phyloP scores from a whole-genome alignment of 2,888 invertebrate species.

The Andricus quercusramuli region DNA sequence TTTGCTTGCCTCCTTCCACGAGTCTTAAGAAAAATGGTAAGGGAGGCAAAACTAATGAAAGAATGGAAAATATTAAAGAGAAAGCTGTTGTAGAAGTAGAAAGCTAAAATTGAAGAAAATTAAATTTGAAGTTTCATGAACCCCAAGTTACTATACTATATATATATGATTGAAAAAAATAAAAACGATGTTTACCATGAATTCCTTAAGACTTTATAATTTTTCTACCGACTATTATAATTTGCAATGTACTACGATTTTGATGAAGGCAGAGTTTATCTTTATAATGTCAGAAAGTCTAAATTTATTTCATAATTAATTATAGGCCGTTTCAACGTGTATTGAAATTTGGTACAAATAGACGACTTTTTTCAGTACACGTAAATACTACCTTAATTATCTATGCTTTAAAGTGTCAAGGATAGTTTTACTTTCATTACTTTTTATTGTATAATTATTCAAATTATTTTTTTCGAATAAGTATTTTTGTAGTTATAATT shows the following conservation, averaged over 20 bases:
- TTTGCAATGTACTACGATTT: no score
- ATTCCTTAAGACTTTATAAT: neutral
- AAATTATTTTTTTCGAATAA: neutral
- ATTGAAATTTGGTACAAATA: no score
- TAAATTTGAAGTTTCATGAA: neutral
- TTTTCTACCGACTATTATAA: no score
- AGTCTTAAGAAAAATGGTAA: no score
- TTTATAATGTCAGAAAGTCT: no score
- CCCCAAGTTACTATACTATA: neutral
- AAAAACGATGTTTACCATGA: neutral
- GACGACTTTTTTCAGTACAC: no score
- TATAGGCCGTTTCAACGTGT: no score
- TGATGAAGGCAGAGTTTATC: no score
- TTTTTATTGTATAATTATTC: neutral
- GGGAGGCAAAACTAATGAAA: neutral
- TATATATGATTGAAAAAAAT: neutral
- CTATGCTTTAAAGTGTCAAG: no score
- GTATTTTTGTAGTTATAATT: neutral
- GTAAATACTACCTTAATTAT: no score
- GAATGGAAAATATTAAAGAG: neutral
- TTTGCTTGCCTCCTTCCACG: neutral
- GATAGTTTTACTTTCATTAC: no score
- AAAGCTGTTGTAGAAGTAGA: neutral
- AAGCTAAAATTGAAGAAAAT: neutral
- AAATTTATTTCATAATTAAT: no score